Percentiles rank a stretch among this genome's conserved stretches.
Conservation (phyloP, 2,797 vertebrate species). For the Lerista edwardsae region DNA sequence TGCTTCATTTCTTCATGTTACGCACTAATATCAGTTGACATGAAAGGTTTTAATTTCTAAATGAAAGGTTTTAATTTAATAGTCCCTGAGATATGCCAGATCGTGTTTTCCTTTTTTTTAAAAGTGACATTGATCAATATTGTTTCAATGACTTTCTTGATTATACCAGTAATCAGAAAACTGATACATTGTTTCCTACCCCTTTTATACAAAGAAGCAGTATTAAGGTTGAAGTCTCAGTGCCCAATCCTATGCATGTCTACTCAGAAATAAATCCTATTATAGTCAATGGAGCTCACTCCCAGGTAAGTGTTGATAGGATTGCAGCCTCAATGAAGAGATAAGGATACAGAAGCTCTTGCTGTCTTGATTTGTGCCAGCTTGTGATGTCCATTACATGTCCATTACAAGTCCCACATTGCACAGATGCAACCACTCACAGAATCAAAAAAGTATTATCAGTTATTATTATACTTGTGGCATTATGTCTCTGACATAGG, state of each 20-base stretch:
- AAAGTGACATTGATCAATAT: neutral
- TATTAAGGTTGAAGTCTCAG: neutral
- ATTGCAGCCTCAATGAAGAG: neutral
- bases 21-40: neutral
- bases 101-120: neutral
- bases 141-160: conserved; percentile 3
- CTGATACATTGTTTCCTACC: neutral
- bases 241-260: too few species aligned
- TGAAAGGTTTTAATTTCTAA: neutral
- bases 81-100: neutral
- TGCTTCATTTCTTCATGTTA: neutral
- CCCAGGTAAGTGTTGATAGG: too few species aligned
- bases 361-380: neutral
- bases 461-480: neutral
- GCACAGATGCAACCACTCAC: too few species aligned
- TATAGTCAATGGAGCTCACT: too few species aligned
- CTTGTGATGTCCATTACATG: neutral
- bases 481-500: neutral
- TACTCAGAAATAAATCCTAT: too few species aligned
- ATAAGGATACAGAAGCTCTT: neutral
- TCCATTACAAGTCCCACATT: neutral
- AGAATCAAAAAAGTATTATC: too few species aligned
- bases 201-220: neutral
- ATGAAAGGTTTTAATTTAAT: neutral
- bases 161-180: neutral